Percentiles rank a stretch among this genome's conserved stretches.
Conservation (phyloP, 2,113 vertebrate species). For the Apaloderma vittatum region DNA sequence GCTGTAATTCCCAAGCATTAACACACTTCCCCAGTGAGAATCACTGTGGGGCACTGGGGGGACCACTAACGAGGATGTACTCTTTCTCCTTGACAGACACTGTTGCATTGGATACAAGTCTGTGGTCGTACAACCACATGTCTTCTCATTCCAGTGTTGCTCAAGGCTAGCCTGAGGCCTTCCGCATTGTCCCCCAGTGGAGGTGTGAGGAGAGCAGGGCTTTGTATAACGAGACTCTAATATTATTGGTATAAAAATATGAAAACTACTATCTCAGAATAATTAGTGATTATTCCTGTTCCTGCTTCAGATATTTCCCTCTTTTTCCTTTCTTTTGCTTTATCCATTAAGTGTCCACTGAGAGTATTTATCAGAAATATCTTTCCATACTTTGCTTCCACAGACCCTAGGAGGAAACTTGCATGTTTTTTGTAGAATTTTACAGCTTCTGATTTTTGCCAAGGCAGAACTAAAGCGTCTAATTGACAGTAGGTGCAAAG, state of each 20-base stretch:
- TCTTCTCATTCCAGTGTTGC: not conserved
- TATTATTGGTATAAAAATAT: not conserved
- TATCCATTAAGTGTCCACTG: not conserved
- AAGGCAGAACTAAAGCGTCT: not conserved
- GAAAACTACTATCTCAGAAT: not conserved
- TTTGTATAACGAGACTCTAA: not conserved
- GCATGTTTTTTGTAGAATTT: not conserved
- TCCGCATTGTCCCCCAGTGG: not conserved
- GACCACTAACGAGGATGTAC: not conserved
- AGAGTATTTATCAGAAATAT: not conserved
- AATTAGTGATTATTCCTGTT: not conserved
- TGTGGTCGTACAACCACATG: not conserved
- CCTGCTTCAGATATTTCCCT: not conserved
- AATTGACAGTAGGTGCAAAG: not conserved
- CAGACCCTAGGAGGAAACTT: not conserved
- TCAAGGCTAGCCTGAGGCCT: not conserved
- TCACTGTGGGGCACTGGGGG: accelerated
- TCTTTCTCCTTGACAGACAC: not conserved
- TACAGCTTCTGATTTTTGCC: not conserved
- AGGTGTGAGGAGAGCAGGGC: not conserved
- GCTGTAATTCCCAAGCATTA: not conserved
- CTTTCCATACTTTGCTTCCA: not conserved
- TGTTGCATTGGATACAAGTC: not conserved
- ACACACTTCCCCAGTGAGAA: not conserved
- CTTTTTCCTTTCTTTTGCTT: not conserved